A percentile compares a stretch with the other conserved stretches of the same genome.
Conservation (phyloP, 2,113 vertebrate genomes). For the Podocnemis expansa region DNA sequence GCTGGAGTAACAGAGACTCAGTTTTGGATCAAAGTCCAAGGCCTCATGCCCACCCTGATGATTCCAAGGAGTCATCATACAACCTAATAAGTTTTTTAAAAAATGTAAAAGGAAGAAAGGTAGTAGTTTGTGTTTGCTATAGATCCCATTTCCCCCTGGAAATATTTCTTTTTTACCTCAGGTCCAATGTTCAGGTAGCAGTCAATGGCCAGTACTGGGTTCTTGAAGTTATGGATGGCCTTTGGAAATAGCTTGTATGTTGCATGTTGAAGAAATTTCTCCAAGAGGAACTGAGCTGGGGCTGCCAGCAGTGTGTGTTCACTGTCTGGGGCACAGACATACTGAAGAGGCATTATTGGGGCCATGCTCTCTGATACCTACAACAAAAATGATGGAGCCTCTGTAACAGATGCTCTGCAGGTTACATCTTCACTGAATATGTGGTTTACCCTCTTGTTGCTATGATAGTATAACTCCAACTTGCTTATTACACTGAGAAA, state of each 20-base stretch:
- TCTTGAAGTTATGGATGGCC: slow-evolving; percentile 87
- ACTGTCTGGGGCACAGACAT: slow-evolving; percentile 95
- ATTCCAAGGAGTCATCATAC: neutral
- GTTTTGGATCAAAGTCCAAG: neutral
- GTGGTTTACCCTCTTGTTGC: neutral
- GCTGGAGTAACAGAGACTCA: neutral
- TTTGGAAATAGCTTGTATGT: slow-evolving; percentile 94
- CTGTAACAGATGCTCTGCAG: neutral
- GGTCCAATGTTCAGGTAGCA: slow-evolving; percentile 96
- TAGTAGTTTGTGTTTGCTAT: neutral
- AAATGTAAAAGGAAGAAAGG: neutral
- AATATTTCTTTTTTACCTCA: slow-evolving; percentile 81
- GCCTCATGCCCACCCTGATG: fast-evolving
- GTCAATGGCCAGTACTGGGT: slow-evolving; percentile 93
- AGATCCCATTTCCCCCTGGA: neutral
- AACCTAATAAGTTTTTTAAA: neutral
- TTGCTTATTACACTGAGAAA: neutral
- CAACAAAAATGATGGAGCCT: slow-evolving; percentile 22
- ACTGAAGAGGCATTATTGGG: slow-evolving; percentile 89
- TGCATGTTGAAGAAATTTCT: slow-evolving; percentile 94
- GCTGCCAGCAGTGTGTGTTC: slow-evolving; percentile 93
- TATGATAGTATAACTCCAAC: neutral
- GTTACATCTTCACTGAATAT: neutral
- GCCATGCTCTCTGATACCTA: slow-evolving; percentile 87
- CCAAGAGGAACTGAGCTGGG: slow-evolving; percentile 94